Base-by-base conservation (phyloP, 2,888 invertebrate genomes). In the Ellobium chinense region DNA sequence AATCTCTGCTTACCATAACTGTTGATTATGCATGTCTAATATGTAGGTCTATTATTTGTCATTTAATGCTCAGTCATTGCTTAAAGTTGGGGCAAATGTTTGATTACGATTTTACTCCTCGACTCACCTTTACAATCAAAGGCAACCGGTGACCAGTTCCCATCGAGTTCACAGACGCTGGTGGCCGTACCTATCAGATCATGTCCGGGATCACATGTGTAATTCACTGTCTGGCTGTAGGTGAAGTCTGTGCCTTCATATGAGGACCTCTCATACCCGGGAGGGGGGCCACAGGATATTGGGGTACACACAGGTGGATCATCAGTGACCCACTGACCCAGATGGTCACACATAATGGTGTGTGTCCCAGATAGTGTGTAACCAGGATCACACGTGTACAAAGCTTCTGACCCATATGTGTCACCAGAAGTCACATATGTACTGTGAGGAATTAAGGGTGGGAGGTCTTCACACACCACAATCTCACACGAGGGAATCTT, bases 161-260 rank as follows among this genome's bases (percentile, higher is more conserved):
- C 87, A 73, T 86, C 82, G 1, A 86, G 37, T 37, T 80, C 56
- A 76, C 91, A 91, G 24, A 82, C 84, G 54, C 85, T 62, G 9
- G 72, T 60, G 1, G 70, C 29, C 21, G 82, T 81, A 14, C 85
- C 87, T 12, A 62, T 58, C 9, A 89, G 80, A 37, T 83, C 80
- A 83, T 86, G 89, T 1, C 89, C 89, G 29, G 80, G 78, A 46
- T 85, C 81, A 75, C 91, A 91, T 4, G 78, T 82, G 80, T 91
- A 92, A 21, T 84, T 83, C 1, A 92, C 84, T 4, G 82, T 82
- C 68, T 85, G 87, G 46, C 87, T 88, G 34, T 86, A 87, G 24
- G 84, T 85, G 76, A 83, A 87, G 27, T 85, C 82, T 21, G 82
- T 65, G 1, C 88, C 88, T 37, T 77, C 39, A 60, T 60, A 77